Percentiles rank a stretch among this genome's conserved stretches.
Conservation (phyloP, 2,888 invertebrate species). For the Sphinx pinastri region DNA sequence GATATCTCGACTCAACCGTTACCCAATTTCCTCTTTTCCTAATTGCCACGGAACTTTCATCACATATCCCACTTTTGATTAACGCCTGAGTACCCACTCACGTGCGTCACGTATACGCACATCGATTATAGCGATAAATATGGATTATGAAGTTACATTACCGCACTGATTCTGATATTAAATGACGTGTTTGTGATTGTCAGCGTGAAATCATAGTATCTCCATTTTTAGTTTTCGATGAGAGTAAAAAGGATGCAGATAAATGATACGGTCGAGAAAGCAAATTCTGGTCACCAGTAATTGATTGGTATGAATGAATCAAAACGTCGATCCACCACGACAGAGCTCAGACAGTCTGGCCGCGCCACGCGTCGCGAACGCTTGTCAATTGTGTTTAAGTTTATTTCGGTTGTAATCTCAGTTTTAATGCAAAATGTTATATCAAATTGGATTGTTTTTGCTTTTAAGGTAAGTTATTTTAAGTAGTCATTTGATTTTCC, state of each 20-base stretch:
- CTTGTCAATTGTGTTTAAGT: background rate
- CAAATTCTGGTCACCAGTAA: background rate
- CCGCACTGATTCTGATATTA: background rate
- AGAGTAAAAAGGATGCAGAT: background rate
- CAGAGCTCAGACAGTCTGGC: background rate
- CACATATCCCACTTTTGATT: background rate
- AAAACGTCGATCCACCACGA: background rate
- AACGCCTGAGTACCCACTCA: background rate
- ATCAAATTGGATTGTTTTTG: conserved; percentile 42
- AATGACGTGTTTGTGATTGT: too few relatives aligned
- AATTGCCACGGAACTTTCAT: background rate
- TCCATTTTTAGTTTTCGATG: background rate
- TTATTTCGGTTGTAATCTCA: conserved; percentile 1
- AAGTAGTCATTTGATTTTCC: background rate
- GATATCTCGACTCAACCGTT: too few relatives aligned
- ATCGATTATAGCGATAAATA: background rate
- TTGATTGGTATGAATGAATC: conserved; percentile 8
- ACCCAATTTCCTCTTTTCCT: background rate
- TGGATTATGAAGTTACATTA: background rate
- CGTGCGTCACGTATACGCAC: background rate
- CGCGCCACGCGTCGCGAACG: conserved; percentile 4
- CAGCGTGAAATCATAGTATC: background rate
- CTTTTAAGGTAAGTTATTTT: conserved; percentile 37
- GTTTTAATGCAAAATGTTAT: conserved; percentile 41
- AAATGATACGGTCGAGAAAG: background rate